Evolutionary conservation across 2,113 vertebrate genomes (phyloP).

Genomic region (Corynorhinus townsendii): DNA sequence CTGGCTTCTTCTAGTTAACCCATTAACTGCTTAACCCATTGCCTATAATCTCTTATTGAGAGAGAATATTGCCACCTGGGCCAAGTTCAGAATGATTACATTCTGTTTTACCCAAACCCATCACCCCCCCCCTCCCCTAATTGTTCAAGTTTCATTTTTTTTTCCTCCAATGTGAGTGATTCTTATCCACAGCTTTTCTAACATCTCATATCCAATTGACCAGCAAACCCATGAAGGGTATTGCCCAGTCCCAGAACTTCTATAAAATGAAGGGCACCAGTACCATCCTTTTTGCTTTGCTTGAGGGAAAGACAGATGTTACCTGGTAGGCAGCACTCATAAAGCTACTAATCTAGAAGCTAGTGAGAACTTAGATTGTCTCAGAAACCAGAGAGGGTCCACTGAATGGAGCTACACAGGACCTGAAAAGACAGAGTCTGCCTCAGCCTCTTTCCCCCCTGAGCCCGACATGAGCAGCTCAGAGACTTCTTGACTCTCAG

Average conservation of each 20-base stretch:
- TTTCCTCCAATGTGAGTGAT: slow-evolving; percentile 7
- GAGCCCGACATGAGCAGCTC: background rate
- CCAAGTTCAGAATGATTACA: background rate
- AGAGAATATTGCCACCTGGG: background rate
- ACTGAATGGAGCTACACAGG: background rate
- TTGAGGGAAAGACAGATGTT: background rate
- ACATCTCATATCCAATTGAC: background rate
- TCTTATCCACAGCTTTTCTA: background rate
- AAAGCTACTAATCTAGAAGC: background rate
- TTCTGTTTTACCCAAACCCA: background rate
- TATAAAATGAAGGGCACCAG: background rate
- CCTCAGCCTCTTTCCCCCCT: background rate
- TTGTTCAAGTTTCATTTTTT: background rate
- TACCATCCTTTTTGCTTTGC: background rate
- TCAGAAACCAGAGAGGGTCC: background rate
- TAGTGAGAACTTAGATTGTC: background rate
- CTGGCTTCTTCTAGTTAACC: background rate
- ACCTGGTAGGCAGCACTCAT: background rate
- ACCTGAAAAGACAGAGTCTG: background rate
- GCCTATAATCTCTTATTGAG: background rate
- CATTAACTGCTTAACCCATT: background rate
- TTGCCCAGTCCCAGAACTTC: background rate
- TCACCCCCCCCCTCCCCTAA: background rate
- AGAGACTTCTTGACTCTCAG: background rate
- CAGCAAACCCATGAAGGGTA: background rate